These are phyloP conservation scores for Muscicapa adusta DNA, from an alignment of 2,113 vertebrate genomes.

Conservation along the genomic window DNA sequence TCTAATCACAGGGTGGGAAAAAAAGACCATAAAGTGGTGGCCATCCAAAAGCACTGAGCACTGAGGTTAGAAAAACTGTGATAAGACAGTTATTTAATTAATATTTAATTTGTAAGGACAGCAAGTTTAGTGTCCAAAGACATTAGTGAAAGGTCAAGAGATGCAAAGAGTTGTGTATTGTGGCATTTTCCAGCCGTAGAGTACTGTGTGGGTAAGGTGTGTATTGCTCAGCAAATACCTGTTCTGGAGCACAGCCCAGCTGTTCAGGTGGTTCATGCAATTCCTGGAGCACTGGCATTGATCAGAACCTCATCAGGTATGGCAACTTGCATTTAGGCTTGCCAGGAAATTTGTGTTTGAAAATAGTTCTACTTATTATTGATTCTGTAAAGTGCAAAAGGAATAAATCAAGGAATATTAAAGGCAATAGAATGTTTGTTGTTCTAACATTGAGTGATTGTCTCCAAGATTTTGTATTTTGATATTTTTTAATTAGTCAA, in stretches of 20 bases:
- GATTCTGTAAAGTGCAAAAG: neutral
- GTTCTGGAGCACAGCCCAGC: neutral
- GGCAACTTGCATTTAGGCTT: neutral
- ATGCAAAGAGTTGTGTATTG: neutral
- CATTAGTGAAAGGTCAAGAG: neutral
- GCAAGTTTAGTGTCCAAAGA: neutral
- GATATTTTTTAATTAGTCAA: neutral
- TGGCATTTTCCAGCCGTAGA: neutral
- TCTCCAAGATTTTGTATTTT: neutral
- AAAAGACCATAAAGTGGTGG: neutral
- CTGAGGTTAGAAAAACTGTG: neutral
- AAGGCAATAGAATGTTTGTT: neutral
- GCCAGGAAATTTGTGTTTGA: neutral
- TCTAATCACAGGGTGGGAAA: fast-evolving
- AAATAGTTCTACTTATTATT: neutral
- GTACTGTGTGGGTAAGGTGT: fast-evolving
- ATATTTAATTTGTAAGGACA: neutral
- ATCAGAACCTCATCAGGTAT: neutral
- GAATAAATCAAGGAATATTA: neutral
- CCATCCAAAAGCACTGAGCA: neutral
- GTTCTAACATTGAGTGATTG: neutral
- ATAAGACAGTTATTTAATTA: neutral
- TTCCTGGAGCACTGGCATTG: neutral
- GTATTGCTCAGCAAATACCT: fast-evolving
- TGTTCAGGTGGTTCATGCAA: neutral